Evolutionary conservation across 2,888 invertebrate genomes (phyloP), one percentile per base, ranked within the genome.

Genomic region (Protodeltote pygarga): DNA sequence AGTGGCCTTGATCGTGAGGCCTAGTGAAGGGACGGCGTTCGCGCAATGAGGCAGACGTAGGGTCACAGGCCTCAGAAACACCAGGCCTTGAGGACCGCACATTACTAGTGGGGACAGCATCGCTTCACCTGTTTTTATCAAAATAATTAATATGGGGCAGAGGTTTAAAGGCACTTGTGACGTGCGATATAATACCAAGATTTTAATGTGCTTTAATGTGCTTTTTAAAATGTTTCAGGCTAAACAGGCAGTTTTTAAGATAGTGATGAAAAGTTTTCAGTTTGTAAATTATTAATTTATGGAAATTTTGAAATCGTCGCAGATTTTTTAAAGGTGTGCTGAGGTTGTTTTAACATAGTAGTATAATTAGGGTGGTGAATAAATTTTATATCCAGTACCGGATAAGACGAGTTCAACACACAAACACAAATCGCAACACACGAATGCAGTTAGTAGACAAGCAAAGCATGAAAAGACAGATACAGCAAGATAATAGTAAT

Each of bases 21-120:
- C 95, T 75, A 96, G 91, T 35, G 96, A 95, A 20, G 96, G 94
- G 52, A 96, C 94, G 37, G 95, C 95, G 81, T 95, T 96, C 65
- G 95, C 95, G 83, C 95, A 95, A 83, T 96, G 98, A 62, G 98
- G 98, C 79, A 98, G 95, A 65, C 97, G 95, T 41, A 98, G 93
- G 73, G 98, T 97, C 75, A 98, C 97, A 37, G 98, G 98, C 80
- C 95, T 94, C 50, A 95, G 90, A 92, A 98, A 98, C 85, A 96
- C 95, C 65, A 98, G 94, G 64, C 98, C 96, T 91, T 97, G 97
- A 14, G 98, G 98, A 53, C 98, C 98, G 92, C 98, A 98, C 97
- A 98, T 98, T 77, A 98, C 98, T 75, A 98, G 93, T 50, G 98
- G 98, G 75, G 97, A 97, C 73, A 98, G 93, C 93, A 98, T 95